These are phyloP conservation scores for Acronicta leporina DNA, from an alignment of 2,888 invertebrate species.

Conservation along the genomic window DNA sequence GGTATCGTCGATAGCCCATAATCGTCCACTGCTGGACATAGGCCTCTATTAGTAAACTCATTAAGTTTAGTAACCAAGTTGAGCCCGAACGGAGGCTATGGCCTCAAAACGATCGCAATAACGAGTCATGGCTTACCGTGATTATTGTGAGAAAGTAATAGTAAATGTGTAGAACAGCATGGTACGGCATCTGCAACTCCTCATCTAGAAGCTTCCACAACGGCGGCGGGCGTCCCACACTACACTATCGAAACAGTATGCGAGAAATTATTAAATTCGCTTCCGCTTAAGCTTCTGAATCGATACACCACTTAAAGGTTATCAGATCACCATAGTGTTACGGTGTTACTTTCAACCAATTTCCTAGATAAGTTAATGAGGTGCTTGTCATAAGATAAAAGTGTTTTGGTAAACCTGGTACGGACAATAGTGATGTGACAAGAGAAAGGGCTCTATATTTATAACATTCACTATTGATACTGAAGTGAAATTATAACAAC, in stretches of 20 bases:
- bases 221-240: too few species aligned
- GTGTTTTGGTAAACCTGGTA: constrained; percentile 61
- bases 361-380: constrained; percentile 70
- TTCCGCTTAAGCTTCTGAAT: constrained; percentile 20
- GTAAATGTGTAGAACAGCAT: too few species aligned
- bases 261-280: background rate
- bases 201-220: too few species aligned
- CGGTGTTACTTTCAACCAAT: constrained; percentile 64
- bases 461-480: constrained; percentile 35
- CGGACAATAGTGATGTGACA: constrained; percentile 55
- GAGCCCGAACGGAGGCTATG: too few species aligned
- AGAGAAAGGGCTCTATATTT: constrained; percentile 60
- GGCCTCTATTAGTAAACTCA: too few species aligned
- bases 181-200: too few species aligned
- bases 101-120: too few species aligned
- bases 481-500: constrained; percentile 41
- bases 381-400: constrained; percentile 62
- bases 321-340: constrained; percentile 59
- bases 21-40: too few species aligned
- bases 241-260: background rate
- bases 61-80: too few species aligned
- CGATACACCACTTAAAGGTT: constrained; percentile 31
- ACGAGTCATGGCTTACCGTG: too few species aligned
- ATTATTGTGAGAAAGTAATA: too few species aligned
- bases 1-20: too few species aligned